Base-by-base conservation (phyloP, 2,888 invertebrate species). In the Drosophila paranaensis region DNA sequence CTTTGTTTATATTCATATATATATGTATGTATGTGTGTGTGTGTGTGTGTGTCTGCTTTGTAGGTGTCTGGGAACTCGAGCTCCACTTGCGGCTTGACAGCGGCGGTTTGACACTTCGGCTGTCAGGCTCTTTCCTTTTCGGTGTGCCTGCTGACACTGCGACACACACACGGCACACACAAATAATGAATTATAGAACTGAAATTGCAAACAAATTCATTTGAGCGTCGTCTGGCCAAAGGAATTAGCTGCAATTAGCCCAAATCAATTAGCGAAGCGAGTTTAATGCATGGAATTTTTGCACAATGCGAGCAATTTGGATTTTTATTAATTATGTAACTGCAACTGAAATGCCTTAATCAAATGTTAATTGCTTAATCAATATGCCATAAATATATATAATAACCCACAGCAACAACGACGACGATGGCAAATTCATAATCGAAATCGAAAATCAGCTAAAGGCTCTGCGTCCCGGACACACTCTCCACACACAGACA, bases 311-410 rank as follows among this genome's bases (percentile, higher is more conserved):
- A 86, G 77, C 83, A 83, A 83, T 86, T 81, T 81, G 53, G 63
- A 74, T 66, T 53, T 43, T 53, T 60, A 55, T 68, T 78, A 77
- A 71, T 78, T 77, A 79, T 79, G 56, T 77, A 77, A 74, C 2
- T 20, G 20, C 61, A 73, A 74, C 74, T 79, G 79, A 65, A 80
- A 74, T 85, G 87, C 89, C 74, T 87, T 77, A 89, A 85, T 85
- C 74, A 80, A 85, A 89, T 87, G 83, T 81, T 89, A 87, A 87
- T 87, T 82, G 88, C 89, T 87, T 85, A 87, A 87, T 87, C 88
- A 87, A 89, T 87, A 88, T 85, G 89, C 89, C 84, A 89, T 87
- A 85, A 89, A 84, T 77, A 73, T 77, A 73, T 25, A 67, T 42
- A 40, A 71, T 60, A 58, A 46, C 39, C 45, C 2, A 13, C 45